Base-by-base conservation (phyloP, 2,888 invertebrate species). In the Tridacna gigas region DNA sequence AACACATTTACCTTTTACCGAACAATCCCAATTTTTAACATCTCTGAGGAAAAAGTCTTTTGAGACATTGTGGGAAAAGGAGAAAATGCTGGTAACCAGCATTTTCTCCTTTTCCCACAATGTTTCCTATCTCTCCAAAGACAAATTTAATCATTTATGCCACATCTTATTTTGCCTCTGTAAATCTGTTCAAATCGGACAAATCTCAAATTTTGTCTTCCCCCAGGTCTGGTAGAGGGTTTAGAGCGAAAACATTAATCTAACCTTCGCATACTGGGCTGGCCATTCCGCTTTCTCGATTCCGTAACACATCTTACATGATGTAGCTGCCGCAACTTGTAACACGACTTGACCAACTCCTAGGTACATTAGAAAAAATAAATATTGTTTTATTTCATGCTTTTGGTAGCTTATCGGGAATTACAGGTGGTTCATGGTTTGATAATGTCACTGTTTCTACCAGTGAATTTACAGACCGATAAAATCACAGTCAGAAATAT, bases 321-420 rank as follows among this genome's bases (percentile, higher is more conserved):
- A 97, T 71, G 98, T 98, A 73, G 98, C 97, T 56, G 99, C 99
- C 84, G 99, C 99, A 97, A 99, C 98, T 95, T 99, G 99, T 83
- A 99, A 96, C 79, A 99, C 99, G 83, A 99, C 99, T 95, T 99
- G 99, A 48, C 99, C 99, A 88, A 99, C 99, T 82, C 99, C 99
- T 95, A 87, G 20, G 86, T 84, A 37, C 37, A 37, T 37, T 37
- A 37, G 37, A 37, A 37, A 7, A 37, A 37, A 37, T 2, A 37
- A 37, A 2, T n/a, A n/a, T n/a, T n/a, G n/a, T n/a, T n/a, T n/a
- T n/a, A n/a, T n/a, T n/a, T n/a, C n/a, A n/a, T n/a, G n/a, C n/a
- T n/a, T n/a, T n/a, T n/a, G n/a, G n/a, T n/a, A n/a, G n/a, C n/a
- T n/a, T n/a, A n/a, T n/a, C n/a, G n/a, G n/a, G n/a, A n/a, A n/a